Conservation (phyloP, 2,113 vertebrate species). For the Rafetus swinhoei region DNA sequence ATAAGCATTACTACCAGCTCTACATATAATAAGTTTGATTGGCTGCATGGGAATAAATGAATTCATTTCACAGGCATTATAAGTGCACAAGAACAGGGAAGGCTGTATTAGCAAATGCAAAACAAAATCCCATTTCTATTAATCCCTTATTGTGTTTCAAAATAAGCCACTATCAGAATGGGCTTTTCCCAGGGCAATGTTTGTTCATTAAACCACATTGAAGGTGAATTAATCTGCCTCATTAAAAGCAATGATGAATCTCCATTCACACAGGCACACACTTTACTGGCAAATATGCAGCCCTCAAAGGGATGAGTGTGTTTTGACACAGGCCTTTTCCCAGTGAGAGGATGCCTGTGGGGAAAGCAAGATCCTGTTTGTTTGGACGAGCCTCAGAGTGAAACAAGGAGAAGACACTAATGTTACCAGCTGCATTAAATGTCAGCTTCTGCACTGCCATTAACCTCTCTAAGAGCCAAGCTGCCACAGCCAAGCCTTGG, state of each 20-base stretch:
- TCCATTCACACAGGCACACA: neutral
- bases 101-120: neutral
- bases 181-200: neutral
- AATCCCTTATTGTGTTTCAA: neutral
- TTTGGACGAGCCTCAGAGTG: neutral
- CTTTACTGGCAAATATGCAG: neutral
- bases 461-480: neutral
- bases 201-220: neutral
- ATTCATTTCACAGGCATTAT: neutral
- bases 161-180: neutral
- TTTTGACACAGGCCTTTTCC: neutral
- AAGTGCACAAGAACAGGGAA: neutral
- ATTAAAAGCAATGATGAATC: neutral
- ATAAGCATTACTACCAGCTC: neutral
- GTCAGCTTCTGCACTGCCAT: neutral
- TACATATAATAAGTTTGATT: neutral
- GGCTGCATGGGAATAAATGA: neutral
- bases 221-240: neutral
- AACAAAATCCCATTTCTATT: neutral
- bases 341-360: neutral
- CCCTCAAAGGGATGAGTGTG: neutral
- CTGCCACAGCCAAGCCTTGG: neutral
- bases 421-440: neutral
- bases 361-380: constrained; percentile 1
- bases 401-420: neutral